Evolutionary conservation across 1,140 invertebrate species (phyloP).

Genomic region (Meloidogyne hapla): DNA sequence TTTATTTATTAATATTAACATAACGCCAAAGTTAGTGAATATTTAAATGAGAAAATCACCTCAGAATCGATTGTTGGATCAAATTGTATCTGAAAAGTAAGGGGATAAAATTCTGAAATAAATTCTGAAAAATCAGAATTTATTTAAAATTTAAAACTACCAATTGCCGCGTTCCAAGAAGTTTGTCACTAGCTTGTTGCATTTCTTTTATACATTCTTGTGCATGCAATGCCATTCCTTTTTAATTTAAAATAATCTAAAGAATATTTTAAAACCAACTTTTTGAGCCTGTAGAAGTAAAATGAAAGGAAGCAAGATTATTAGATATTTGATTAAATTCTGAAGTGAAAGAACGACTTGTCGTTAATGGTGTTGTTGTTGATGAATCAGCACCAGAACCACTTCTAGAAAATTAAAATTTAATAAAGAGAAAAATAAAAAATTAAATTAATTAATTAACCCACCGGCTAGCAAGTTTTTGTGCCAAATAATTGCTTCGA

Average conservation of each 20-base stretch:
- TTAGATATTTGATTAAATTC: conserved; percentile 9
- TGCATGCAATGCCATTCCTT: conserved; percentile 36
- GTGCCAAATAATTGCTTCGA: conserved; percentile 22
- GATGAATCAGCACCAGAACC: background rate
- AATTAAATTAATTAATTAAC: background rate
- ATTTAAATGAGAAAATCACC: background rate
- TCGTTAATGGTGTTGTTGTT: background rate
- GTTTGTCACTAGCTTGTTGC: conserved; percentile 36
- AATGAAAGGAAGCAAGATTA: conserved; percentile 8
- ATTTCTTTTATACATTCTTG: conserved; percentile 40
- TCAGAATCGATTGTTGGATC: background rate
- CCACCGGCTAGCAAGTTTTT: conserved; percentile 19
- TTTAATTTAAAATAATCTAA: conserved; percentile 1
- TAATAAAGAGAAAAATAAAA: background rate
- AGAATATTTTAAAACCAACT: background rate
- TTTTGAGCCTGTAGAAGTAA: conserved; percentile 17
- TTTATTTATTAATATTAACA: no score
- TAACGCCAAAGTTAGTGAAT: no score
- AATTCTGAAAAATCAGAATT: conserved; percentile 7
- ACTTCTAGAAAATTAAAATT: background rate
- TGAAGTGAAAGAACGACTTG: background rate
- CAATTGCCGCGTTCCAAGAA: conserved; percentile 34
- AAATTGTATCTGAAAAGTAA: background rate
- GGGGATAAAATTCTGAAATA: background rate
- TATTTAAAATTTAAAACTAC: no score